Evolutionary conservation across 2,797 vertebrate species (phyloP), one percentile per base, ranked within the genome.

Genomic region (Cynopterus sphinx): DNA sequence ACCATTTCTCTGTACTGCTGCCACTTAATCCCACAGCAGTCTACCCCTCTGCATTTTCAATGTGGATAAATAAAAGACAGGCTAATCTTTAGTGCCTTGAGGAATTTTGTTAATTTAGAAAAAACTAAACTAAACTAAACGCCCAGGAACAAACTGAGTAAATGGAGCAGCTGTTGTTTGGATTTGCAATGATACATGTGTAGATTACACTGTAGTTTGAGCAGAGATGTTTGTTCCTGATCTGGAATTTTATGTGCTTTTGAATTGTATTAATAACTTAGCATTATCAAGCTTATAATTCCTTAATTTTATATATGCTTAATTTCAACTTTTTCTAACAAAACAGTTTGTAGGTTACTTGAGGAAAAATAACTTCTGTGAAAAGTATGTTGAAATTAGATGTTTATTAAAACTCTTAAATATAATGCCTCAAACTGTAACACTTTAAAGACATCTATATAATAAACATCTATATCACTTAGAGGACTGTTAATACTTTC

Each of bases 261-360:
- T 59, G 36, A 89, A 24, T 12, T 49, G 17, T 41, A 59, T 39
- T 87, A 10, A 41, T 49, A 46, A 87, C 39, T 91, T 4, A 17
- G 41, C 21, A 15, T 63, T 59, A 61, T 17, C 53, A 63, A 70
- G 16, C 31, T 33, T 78, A 51, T 82, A 46, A 41, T 53, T 71
- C 51, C 41, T 89, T 5, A 6, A 41, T 91, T 92, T 53, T 59
- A 24, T 51, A 74, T 3, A 2, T 71, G 70, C 24, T 82, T 96
- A 82, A 83, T 93, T 92, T 68, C 95, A 49, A 9, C 68, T 81
- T 86, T 87, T 87, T 39, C 71, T 90, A 89, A 92, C 86, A 65
- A 94, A 90, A 94, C 43, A 94, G 36, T 86, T 82, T 84, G 43
- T 41, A 82, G 17, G 26, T 73, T 91, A 68, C 59, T 86, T 96